Percentiles rank a stretch among this genome's conserved stretches.
Evolutionary conservation across 37 sponge, comb jelly and placozoan genomes (phyloP).

Genomic region (Cliona cf. orientalis): DNA sequence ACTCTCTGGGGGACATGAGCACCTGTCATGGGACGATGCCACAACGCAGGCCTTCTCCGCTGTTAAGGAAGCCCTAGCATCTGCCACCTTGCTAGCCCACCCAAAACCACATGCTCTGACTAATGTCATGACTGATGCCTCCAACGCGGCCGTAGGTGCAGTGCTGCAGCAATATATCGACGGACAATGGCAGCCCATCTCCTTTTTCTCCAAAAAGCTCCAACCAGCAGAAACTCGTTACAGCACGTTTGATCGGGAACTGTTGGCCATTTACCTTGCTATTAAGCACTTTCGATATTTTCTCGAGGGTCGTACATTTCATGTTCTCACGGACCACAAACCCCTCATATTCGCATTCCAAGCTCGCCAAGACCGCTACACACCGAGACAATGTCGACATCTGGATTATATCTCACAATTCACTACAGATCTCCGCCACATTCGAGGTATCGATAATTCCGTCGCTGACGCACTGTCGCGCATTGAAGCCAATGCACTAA

Average conservation of each 20-base stretch:
- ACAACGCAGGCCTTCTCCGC: slow-evolving; percentile 9
- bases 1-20: too few species aligned
- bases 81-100: slow-evolving; percentile 44
- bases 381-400: slow-evolving; percentile 61
- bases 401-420: slow-evolving; percentile 73
- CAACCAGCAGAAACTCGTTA: slow-evolving; percentile 62
- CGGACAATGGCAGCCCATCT: slow-evolving; percentile 57
- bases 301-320: slow-evolving; percentile 57
- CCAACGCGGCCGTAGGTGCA: slow-evolving; percentile 53
- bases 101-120: slow-evolving; percentile 44
- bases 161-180: slow-evolving; percentile 64
- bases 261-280: slow-evolving; percentile 60
- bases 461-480: slow-evolving; percentile 72
- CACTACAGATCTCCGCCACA: slow-evolving; percentile 65
- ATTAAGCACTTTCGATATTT: slow-evolving; percentile 70
- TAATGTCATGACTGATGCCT: slow-evolving; percentile 62
- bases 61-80: slow-evolving; percentile 40
- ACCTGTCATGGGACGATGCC: slow-evolving; percentile 6
- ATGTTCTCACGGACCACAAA: slow-evolving; percentile 69
- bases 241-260: slow-evolving; percentile 76
- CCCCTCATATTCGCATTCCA: slow-evolving; percentile 60
- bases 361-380: slow-evolving; percentile 29
- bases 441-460: slow-evolving; percentile 46
- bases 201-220: slow-evolving; percentile 58
- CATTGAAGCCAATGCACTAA: slow-evolving; percentile 36